Base-by-base conservation (phyloP, 2,888 invertebrate species). In the Cataglyphis rosenhaueri region DNA sequence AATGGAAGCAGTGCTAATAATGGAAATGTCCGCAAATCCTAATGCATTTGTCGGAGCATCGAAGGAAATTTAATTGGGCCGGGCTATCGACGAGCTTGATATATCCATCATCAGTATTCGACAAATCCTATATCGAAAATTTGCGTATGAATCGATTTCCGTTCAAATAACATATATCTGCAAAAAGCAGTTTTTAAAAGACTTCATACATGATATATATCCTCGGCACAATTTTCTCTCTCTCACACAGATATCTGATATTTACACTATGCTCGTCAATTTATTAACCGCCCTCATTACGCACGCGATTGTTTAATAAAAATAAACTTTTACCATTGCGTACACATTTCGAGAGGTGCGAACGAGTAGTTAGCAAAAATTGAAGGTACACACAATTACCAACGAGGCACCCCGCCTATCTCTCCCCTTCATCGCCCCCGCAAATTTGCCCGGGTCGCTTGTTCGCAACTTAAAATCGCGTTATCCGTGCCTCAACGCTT, bases 391-490 rank as follows among this genome's bases (percentile, higher is more conserved):
- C 78, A 76, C 59, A 65, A 59, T 52, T 78, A 70, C 32, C 48
- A 21, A 44, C 71, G n/a, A 71, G 15, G 18, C 18, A 48, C 15
- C 8, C n/a, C 57, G 18, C 10, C n/a, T 12, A 18, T 6, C 12
- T 2, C 8, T 21, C 41, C 32, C 38, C 9, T 75, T 61, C 70
- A 66, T 41, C 35, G 9, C 32, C 2, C 35, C 12, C 15, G 55
- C 38, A 66, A 55, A 57, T 66, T 66, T 66, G 55, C 32, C n/a
- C 55, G 55, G n/a, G 29, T n/a, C 71, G 21, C 70, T 70, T 44
- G 59, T 79, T 79, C 78, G 71, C 57, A 35, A 70, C 59, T 70
- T 61, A 15, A 75, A 84, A 81, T 81, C 66, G 55, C 74, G 74
- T 76, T 82, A 66, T 75, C 52, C 81, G 64, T 52, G 79, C 18